A percentile compares a stretch with the other conserved stretches of the same genome.
Evolutionary conservation across 2,113 vertebrate genomes (phyloP).

Genomic region (Vidua chalybeata): DNA sequence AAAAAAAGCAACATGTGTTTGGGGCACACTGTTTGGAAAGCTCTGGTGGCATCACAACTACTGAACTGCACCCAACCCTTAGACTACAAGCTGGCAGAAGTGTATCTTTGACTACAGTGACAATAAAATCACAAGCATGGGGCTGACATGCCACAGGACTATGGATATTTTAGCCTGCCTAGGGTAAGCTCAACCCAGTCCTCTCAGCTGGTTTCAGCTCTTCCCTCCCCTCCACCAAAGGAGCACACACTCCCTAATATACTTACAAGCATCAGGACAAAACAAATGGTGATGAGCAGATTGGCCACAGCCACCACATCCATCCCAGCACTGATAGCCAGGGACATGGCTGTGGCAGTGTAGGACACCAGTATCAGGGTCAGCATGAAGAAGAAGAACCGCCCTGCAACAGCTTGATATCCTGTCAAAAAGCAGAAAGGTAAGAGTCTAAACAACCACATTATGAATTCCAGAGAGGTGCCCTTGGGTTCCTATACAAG

Average conservation of each 20-base stretch:
- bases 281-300: conserved; percentile 65
- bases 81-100: background rate
- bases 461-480: background rate
- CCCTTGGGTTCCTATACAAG: background rate
- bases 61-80: background rate
- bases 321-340: conserved; percentile 72
- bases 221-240: background rate
- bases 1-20: background rate
- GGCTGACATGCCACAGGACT: background rate
- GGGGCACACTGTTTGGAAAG: background rate
- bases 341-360: conserved; percentile 65
- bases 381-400: conserved; percentile 68
- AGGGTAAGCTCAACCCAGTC: background rate
- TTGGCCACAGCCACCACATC: conserved; percentile 66
- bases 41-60: background rate
- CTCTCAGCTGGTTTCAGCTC: background rate
- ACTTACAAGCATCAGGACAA: conserved; percentile 73
- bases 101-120: background rate
- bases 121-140: background rate
- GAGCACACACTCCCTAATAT: background rate
- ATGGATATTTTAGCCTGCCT: background rate
- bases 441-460: background rate
- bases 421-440: conserved; percentile 16
- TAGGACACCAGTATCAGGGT: conserved; percentile 56
- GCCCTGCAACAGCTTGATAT: conserved; percentile 35